Conservation (phyloP, 1,140 invertebrate genomes). For the Spodoptera litura region DNA sequence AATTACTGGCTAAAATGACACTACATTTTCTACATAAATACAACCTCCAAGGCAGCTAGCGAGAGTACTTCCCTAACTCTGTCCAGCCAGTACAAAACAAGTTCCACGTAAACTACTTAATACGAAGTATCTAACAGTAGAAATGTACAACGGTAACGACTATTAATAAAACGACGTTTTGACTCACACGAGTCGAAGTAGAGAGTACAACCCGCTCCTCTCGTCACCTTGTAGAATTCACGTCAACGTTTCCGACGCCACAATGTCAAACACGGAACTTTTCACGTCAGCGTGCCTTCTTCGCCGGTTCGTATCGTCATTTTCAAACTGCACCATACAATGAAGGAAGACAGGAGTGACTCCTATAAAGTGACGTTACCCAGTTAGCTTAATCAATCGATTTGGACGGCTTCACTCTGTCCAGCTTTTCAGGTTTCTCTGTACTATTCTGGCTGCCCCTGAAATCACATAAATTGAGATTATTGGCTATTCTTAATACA, state of each 20-base stretch:
- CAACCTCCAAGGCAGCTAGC: too few relatives aligned
- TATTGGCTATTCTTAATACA: background rate
- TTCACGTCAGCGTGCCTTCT: background rate
- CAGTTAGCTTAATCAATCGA: conserved; percentile 69
- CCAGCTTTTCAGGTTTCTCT: conserved; percentile 68
- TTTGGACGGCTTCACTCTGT: conserved; percentile 81
- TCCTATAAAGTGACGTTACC: conserved; percentile 25
- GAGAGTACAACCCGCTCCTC: conserved; percentile 24
- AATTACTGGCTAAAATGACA: too few relatives aligned
- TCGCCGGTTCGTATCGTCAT: background rate
- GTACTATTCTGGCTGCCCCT: conserved; percentile 76
- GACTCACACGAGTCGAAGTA: conserved; percentile 34
- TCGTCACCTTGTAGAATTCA: conserved; percentile 18
- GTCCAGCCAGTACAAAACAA: conserved; percentile 46
- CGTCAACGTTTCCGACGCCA: background rate
- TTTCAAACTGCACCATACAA: background rate
- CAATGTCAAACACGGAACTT: background rate
- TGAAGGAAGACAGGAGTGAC: background rate
- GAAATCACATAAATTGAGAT: conserved; percentile 28
- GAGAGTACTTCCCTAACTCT: conserved; percentile 20
- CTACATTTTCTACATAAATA: too few relatives aligned
- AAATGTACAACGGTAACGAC: conserved; percentile 59
- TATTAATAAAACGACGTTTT: conserved; percentile 45
- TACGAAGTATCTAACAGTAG: conserved; percentile 60
- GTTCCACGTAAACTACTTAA: conserved; percentile 53